Base-by-base conservation (phyloP, 2,113 vertebrate genomes). In the Ophthalmolycus amberensis region DNA sequence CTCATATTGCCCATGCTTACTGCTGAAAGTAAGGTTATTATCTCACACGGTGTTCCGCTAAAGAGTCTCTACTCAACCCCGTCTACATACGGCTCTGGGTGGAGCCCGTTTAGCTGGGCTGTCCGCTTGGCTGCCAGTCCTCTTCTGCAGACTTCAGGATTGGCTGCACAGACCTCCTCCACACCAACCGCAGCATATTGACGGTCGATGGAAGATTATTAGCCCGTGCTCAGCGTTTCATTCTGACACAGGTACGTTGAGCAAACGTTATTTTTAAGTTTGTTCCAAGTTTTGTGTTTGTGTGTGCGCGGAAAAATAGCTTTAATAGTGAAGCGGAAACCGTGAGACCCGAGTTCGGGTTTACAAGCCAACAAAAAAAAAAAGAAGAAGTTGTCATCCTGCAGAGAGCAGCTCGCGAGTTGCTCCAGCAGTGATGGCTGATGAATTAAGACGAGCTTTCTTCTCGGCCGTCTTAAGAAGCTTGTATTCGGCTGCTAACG, bases 321-420 rank as follows among this genome's bases (percentile, higher is more conserved):
- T 50, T 0, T 1, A 34, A 34, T 6, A 42, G 18, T 68, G 66
- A 60, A 75, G 85, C 77, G 87, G 87, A 90, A 89, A 85, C 82
- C 54, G 76, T 77, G 59, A 79, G 84, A 88, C 22, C 50, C 60
- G 75, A 81, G 67, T 56, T 82, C 7, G 37, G 18, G 40, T 34
- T 70, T 15, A 46, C 32, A 79, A 48, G 63, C 46, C 2, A 11
- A 46, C 40, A 82, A 34, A 65, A 44, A 12, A 44, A 44, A 44
- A 38, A 38, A 48, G 0, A 0, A 75, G 27, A 84, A 89, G 83
- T 88, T 90, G 85, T 71, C 80, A 83, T 77, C 60, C 34, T 71
- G 25, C 71, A 48, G 68, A 80, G 46, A 81, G 70, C 58, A 77
- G 82, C 79, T 63, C 5, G n/a, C 71, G 50, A 70, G n/a, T 20